These are phyloP conservation scores for Cyphomyrus discorhynchus DNA, from an alignment of 2,113 vertebrate genomes.

Conservation along the genomic window DNA sequence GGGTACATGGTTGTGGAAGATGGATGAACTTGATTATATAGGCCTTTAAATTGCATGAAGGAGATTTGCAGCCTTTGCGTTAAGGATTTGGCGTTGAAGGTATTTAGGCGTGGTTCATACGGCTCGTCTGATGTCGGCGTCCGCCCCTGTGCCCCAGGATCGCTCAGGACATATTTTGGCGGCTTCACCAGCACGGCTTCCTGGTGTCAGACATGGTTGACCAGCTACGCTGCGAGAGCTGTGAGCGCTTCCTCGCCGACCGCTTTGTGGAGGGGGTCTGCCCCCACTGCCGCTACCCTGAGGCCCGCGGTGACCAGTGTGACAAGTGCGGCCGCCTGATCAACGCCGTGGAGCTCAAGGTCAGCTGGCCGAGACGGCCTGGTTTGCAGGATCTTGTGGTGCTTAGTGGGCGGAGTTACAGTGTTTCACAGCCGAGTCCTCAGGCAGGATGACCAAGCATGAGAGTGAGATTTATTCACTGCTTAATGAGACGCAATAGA, in stretches of 20 bases:
- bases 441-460: not conserved
- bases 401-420: not conserved
- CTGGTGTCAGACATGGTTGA: slow-evolving; percentile 77
- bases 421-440: not conserved
- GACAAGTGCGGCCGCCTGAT: slow-evolving; percentile 94
- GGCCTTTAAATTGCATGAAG: not conserved
- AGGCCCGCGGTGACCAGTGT: slow-evolving; percentile 92
- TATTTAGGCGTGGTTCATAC: not conserved
- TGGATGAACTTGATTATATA: not conserved
- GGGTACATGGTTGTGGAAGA: not conserved
- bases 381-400: not conserved
- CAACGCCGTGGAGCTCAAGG: slow-evolving; percentile 89
- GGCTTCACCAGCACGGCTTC: slow-evolving; percentile 65
- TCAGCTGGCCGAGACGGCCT: slow-evolving; percentile 36
- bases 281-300: slow-evolving; percentile 77
- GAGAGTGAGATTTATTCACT: not conserved
- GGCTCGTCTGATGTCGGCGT: not conserved
- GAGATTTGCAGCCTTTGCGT: not conserved
- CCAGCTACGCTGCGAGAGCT: slow-evolving; percentile 78
- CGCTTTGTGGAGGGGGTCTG: slow-evolving; percentile 92
- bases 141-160: slow-evolving; percentile 59
- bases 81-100: not conserved
- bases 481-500: not conserved
- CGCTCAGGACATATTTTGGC: slow-evolving; percentile 85
- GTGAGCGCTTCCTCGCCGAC: slow-evolving; percentile 83